Conservation (phyloP, 2,797 vertebrate species). For the Sebastes iracundus region DNA sequence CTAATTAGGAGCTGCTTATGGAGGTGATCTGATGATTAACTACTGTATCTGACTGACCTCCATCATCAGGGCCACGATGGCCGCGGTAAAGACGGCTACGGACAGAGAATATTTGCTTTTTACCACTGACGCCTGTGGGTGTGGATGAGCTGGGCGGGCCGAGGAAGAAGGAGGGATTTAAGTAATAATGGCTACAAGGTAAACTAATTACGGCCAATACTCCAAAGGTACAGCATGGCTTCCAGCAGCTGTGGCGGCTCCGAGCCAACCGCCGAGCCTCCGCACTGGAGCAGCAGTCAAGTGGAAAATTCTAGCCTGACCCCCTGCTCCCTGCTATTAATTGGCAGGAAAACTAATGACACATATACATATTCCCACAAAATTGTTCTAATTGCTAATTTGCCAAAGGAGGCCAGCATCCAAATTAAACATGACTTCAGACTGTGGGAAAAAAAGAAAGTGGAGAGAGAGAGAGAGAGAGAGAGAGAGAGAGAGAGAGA, state of each 20-base stretch:
- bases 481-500: neutral
- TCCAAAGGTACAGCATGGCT: conserved; percentile 88
- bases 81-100: conserved; percentile 80
- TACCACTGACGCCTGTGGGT: conserved; percentile 70
- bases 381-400: conserved; percentile 99
- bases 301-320: conserved; percentile 95
- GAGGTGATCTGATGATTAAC: conserved; percentile 97
- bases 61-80: conserved; percentile 83
- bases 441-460: conserved; percentile 74
- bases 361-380: conserved; percentile 95
- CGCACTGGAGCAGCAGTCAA: conserved; percentile 88
- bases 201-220: conserved; percentile 95
- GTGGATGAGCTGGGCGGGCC: conserved; percentile 38
- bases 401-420: conserved; percentile 92
- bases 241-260: conserved; percentile 87
- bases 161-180: conserved; percentile 85
- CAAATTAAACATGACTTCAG: conserved; percentile 94
- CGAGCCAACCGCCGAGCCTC: conserved; percentile 88
- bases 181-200: conserved; percentile 96
- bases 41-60: conserved; percentile 91
- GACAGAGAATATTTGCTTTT: conserved; percentile 85
- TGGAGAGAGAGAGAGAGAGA: conserved; percentile 20
- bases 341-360: conserved; percentile 98
- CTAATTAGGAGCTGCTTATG: conserved; percentile 95
- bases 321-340: conserved; percentile 92